Conservation (phyloP, 2,888 invertebrate species). For the Drosophila demipolita region DNA sequence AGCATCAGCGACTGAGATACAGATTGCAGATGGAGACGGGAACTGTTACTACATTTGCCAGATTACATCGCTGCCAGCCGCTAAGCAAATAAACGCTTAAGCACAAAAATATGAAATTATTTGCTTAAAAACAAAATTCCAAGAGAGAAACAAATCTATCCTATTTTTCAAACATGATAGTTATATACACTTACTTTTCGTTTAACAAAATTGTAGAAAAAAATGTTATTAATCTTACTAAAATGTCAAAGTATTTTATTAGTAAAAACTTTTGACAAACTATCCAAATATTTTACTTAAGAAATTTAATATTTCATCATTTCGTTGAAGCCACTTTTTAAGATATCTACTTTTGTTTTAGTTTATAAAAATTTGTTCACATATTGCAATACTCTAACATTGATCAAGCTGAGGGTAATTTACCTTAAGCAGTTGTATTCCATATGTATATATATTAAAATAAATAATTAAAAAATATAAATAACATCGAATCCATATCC, state of each 20-base stretch:
- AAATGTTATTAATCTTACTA: background rate
- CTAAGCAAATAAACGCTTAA: conserved; percentile 74
- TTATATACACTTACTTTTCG: conserved; percentile 24
- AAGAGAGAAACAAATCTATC: conserved; percentile 4
- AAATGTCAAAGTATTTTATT: background rate
- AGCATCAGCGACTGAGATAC: conserved; percentile 12
- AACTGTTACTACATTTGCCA: conserved; percentile 62
- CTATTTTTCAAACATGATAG: background rate
- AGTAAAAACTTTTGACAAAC: background rate
- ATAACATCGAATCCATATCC: background rate
- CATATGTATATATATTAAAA: background rate
- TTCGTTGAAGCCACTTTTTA: background rate
- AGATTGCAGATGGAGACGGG: background rate
- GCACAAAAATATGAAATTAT: conserved; percentile 79
- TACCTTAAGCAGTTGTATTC: background rate
- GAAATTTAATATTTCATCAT: background rate
- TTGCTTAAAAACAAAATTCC: conserved; percentile 42
- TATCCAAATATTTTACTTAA: background rate
- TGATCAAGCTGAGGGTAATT: background rate
- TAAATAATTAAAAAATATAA: background rate
- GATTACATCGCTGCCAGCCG: conserved; percentile 60
- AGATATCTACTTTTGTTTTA: background rate
- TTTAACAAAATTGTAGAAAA: background rate
- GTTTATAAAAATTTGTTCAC: background rate
- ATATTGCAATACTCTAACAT: too few species aligned